Conservation (phyloP, 2,113 vertebrate species). For the Antechinus flavipes region DNA sequence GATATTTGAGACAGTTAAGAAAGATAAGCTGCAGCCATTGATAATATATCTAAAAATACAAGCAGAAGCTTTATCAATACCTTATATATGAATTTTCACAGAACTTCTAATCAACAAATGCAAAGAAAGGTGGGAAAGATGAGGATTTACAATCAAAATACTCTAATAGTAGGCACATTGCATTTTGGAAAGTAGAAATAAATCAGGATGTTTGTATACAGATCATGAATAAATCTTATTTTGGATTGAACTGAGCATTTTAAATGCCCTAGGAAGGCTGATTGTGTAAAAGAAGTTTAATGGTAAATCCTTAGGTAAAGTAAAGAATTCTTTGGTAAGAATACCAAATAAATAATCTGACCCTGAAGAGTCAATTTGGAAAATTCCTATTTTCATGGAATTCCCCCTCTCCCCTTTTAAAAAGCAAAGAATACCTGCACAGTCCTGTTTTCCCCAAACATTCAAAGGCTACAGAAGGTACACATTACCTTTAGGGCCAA, state of each 20-base stretch:
- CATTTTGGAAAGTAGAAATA: background rate
- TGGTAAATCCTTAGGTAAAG: background rate
- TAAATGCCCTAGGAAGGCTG: background rate
- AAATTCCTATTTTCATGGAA: background rate
- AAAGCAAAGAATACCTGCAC: background rate
- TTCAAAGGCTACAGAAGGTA: slow-evolving; percentile 14
- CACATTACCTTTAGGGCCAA: background rate
- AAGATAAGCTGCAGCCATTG: slow-evolving; percentile 30
- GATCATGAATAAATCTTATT: background rate
- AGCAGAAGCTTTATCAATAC: slow-evolving; percentile 24
- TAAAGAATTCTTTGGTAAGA: background rate
- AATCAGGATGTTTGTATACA: background rate
- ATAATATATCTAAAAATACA: slow-evolving; percentile 15
- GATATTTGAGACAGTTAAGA: slow-evolving; percentile 48
- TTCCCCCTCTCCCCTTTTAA: background rate
- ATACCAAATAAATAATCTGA: background rate
- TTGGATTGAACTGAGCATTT: background rate
- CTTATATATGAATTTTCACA: background rate
- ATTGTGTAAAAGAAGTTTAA: background rate
- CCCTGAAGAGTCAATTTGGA: background rate
- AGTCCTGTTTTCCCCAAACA: background rate
- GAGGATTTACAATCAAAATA: background rate
- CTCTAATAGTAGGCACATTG: background rate
- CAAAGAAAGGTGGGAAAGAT: background rate
- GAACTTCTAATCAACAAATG: background rate